Base-by-base conservation (phyloP, 2,113 vertebrate genomes). In the Tragelaphus strepsiceros region DNA sequence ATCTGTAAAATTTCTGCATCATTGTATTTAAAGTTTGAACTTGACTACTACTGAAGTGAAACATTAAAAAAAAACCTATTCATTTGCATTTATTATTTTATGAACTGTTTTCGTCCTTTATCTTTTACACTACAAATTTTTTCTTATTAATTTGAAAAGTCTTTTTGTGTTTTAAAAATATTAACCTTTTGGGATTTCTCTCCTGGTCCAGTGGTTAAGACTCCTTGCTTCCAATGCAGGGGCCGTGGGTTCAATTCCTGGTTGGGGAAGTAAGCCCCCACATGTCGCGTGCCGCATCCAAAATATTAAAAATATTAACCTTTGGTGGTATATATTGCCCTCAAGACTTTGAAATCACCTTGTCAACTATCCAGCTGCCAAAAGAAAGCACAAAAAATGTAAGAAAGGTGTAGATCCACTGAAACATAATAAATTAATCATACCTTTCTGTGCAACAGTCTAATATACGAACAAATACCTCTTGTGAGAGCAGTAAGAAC, bases 121-220 rank as follows among this genome's bases (percentile, higher is more conserved):
- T 51, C 46, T 96, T 86, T 87, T 78, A 92, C 58, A 62, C 6
- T 82, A 61, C 46, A 15, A 3, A 49, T 46, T 90, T 82, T 90
- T 82, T 82, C 87, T 95, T 56, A 90, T 86, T 93, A 85, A 94
- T 83, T 89, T 98, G 28, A 87, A 97, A 96, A 53, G 71, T 54
- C 7, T 93, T 83, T 92, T 82, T 74, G 26, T 78, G 53, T 49
- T 71, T 58, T 93, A 85, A 81, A 95, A 94, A 53, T 89, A 74
- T 77, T 67, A 96, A 81, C 28, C 53, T 92, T 83, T 97, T 43
- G 71, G 39, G 71, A 77, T 22, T 15, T 77, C 71, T 43, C 71
- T 77, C 12, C 39, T 77, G 71, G 22, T 43, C 71, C 71, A 14
- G 39, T 2, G 39, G 39, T 77, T 26, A 43, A 77, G 71, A 26